These are phyloP conservation scores for Cerastis rubricosa DNA, from an alignment of 2,888 invertebrate species.

Conservation along the genomic window DNA sequence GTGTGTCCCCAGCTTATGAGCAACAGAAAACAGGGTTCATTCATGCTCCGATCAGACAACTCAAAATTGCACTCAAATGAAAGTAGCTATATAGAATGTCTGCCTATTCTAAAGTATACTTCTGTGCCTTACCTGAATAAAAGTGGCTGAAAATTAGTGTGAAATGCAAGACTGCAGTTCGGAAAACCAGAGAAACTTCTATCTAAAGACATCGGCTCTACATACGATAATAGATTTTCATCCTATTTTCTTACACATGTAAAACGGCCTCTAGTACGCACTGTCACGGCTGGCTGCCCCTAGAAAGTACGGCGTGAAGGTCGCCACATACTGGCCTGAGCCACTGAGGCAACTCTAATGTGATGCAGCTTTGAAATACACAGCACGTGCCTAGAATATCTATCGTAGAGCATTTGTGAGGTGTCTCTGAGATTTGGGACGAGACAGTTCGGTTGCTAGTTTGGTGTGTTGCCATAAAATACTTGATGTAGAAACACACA, in stretches of 20 bases:
- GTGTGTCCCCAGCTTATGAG: not conserved
- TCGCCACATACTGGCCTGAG: slow-evolving; percentile 50
- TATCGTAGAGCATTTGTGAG: slow-evolving; percentile 1
- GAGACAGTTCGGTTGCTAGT: slow-evolving; percentile 5
- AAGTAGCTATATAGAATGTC: not conserved
- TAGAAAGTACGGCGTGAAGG: slow-evolving; percentile 73
- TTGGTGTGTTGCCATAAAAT: not conserved
- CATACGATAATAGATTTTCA: slow-evolving; percentile 16
- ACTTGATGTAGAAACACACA: slow-evolving; percentile 9
- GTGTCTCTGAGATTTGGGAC: slow-evolving; percentile 19
- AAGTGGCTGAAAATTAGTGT: not conserved
- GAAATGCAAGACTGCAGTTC: not conserved
- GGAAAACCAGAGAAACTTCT: not conserved
- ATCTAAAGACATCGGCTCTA: slow-evolving; percentile 16
- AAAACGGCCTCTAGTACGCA: slow-evolving; percentile 43
- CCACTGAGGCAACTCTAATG: slow-evolving; percentile 54
- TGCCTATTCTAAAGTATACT: not conserved
- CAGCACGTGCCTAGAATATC: slow-evolving; percentile 42
- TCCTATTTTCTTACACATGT: slow-evolving; percentile 47
- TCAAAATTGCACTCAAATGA: not conserved
- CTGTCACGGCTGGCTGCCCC: slow-evolving; percentile 65
- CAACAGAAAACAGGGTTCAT: not conserved
- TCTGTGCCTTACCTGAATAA: not conserved
- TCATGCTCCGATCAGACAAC: not conserved
- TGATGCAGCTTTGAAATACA: slow-evolving; percentile 27